Base-by-base conservation (phyloP, 2,113 vertebrate species). In the Callocephalon fimbriatum region DNA sequence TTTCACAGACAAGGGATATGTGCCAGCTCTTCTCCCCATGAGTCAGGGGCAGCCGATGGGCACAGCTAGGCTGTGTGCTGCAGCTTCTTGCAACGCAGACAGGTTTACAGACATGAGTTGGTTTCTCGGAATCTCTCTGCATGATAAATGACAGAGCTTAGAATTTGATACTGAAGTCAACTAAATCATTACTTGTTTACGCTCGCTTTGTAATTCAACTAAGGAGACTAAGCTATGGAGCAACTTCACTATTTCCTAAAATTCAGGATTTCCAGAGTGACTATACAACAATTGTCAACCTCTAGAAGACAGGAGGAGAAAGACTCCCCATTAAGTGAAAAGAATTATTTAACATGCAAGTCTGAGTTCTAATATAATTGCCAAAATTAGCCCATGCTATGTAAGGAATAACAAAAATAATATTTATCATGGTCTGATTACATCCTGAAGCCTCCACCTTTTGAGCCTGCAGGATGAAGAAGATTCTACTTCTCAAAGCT, bases 1-100 rank as follows among this genome's bases (percentile, higher is more conserved):
- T 61, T 67, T 74, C 3, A 29, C 70, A 50, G 13, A 4, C 15
- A 22, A 0, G 15, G 54, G 11, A 61, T 27, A n/a, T 0, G 0
- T 1, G 23, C 17, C 72, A 66, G 37, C 45, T 35, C 53, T 51
- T 42, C 63, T 12, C 8, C 18, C 48, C 2, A 0, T 0, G 9
- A 45, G 40, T 37, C 9, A 1, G 11, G 67, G 48, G 25, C 73
- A 86, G 65, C 12, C 27, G 4, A 6, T 0, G 2, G 29, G 61
- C 63, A 53, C 44, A 16, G 67, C 58, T 20, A 26, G 12, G 44
- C 44, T 23, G 37, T 0, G 0, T 2, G 5, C 54, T 62, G 35
- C 50, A n/a, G 9, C 1, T 35, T 50, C 56, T 65, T 18, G 5
- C 5, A 47, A 0, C 6, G 17, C 47, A 75, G 42, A 32, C 4